Base-by-base conservation (phyloP, 1,140 invertebrate species). In the Ephestia elutella region DNA sequence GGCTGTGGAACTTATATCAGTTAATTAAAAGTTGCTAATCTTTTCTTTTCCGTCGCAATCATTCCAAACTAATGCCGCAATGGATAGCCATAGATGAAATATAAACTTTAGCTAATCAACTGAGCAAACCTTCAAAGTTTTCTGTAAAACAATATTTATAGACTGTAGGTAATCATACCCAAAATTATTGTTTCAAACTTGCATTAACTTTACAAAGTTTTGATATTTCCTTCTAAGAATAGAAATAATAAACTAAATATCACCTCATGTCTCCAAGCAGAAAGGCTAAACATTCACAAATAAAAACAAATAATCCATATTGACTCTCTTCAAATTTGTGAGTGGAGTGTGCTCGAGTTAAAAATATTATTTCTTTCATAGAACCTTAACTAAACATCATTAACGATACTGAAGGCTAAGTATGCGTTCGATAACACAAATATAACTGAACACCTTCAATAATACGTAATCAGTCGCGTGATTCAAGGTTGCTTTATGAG, bases 391-490 rank as follows among this genome's bases (percentile, higher is more conserved):
- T 25, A 25, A 21, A 50, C 19, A 50, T 19, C 9, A 50, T 50
- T 50, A 17, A 18, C 48, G 8, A 20, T 25, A n/a, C 11, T 53
- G 50, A 53, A 53, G 50, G 50, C n/a, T 17, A 21, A 8, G 18
- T 50, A 50, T 25, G 50, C 19, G 20, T 53, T 53, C 50, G 49
- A 50, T 50, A 25, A 53, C 28, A n/a, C 50, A n/a, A 25, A 53
- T 25, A 53, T 21, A 25, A 44, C 13, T 11, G 38, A 44, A 17
- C 28, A 50, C 30, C 30, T 55, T 49, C 49, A 15, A 13, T 49
- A 15, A 44, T 15, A 54, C 21, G 48, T 38, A 50, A 21, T 20
- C 59, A 35, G 21, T 44, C 56, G 56, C 59, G 49, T 61, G 60
- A 15, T 53, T 53, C 15, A 62, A 62, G 55, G 60, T 56, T 56